These are phyloP conservation scores for Syrista parreyssii DNA, from an alignment of 2,888 invertebrate genomes.

Conservation along the genomic window DNA sequence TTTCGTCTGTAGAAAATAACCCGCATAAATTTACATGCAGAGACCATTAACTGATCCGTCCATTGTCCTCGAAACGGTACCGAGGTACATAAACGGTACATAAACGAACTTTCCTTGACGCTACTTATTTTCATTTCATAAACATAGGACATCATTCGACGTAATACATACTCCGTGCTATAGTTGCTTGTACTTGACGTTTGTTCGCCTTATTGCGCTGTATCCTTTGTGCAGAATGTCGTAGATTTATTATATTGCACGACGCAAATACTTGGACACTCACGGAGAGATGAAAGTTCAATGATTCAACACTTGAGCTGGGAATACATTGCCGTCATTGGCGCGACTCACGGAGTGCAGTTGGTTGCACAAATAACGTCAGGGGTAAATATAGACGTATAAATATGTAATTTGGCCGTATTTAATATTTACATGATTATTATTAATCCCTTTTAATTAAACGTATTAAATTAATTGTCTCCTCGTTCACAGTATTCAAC, in stretches of 20 bases:
- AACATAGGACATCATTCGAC: background rate
- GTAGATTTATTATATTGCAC: background rate
- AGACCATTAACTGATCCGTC: background rate
- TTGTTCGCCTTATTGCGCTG: background rate
- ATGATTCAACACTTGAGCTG: background rate
- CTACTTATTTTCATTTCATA: background rate
- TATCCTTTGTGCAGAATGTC: background rate
- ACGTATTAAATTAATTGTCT: slow-evolving; percentile 23
- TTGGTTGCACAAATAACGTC: background rate
- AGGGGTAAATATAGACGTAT: background rate
- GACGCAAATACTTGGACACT: background rate
- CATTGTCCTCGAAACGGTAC: background rate
- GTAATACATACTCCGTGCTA: background rate
- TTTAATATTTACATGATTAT: slow-evolving; percentile 32
- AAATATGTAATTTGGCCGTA: background rate
- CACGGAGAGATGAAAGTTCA: background rate
- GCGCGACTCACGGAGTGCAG: background rate
- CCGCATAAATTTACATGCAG: background rate
- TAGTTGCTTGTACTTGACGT: background rate
- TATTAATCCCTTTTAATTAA: slow-evolving; percentile 16
- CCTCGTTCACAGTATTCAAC: slow-evolving; percentile 14
- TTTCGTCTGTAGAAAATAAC: background rate
- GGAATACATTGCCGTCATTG: background rate
- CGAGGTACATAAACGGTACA: background rate
- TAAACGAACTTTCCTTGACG: background rate